Evolutionary conservation across 2,888 invertebrate species (phyloP).

Genomic region (Latheticus oryzae): DNA sequence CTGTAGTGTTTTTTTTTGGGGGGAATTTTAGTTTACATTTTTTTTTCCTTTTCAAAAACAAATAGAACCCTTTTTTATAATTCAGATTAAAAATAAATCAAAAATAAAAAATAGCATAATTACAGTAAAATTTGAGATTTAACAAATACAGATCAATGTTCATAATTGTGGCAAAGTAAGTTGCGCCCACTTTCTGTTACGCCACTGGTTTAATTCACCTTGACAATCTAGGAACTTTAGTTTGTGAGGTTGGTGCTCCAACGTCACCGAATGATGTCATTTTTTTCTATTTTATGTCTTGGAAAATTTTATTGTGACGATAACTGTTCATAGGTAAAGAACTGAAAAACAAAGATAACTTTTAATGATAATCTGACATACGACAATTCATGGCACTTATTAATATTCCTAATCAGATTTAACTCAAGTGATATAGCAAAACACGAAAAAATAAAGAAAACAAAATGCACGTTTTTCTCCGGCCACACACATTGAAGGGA

Average conservation of each 20-base stretch:
- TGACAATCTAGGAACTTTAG: slow-evolving; percentile 10
- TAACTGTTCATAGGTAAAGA: slow-evolving; percentile 37
- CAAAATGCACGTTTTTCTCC: slow-evolving; percentile 39
- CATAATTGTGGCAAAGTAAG: too few relatives aligned
- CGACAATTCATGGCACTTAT: slow-evolving; percentile 44
- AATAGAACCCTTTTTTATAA: too few relatives aligned
- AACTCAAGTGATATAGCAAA: slow-evolving; percentile 16
- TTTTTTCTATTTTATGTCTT: slow-evolving; percentile 51
- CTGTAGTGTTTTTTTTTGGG: too few relatives aligned
- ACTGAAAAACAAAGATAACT: slow-evolving; percentile 35
- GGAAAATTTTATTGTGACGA: slow-evolving; percentile 57
- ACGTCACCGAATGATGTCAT: slow-evolving; percentile 53
- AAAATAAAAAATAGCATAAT: too few relatives aligned
- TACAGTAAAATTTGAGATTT: too few relatives aligned
- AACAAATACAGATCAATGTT: too few relatives aligned
- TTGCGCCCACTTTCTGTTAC: slow-evolving; percentile 2
- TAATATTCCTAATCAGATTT: slow-evolving; percentile 12
- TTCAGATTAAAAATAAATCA: too few relatives aligned
- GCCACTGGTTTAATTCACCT: slow-evolving; percentile 1
- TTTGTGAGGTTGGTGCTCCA: slow-evolving; percentile 36
- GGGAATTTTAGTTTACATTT: too few relatives aligned
- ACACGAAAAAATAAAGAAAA: slow-evolving; percentile 6
- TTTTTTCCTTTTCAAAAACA: too few relatives aligned
- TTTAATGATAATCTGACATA: slow-evolving; percentile 36
- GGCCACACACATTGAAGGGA: slow-evolving; percentile 23